Percentiles rank a stretch among this genome's conserved stretches.
phyloP scores from a whole-genome alignment of 1,140 invertebrate species.

The Thaumetopoea pityocampa region DNA sequence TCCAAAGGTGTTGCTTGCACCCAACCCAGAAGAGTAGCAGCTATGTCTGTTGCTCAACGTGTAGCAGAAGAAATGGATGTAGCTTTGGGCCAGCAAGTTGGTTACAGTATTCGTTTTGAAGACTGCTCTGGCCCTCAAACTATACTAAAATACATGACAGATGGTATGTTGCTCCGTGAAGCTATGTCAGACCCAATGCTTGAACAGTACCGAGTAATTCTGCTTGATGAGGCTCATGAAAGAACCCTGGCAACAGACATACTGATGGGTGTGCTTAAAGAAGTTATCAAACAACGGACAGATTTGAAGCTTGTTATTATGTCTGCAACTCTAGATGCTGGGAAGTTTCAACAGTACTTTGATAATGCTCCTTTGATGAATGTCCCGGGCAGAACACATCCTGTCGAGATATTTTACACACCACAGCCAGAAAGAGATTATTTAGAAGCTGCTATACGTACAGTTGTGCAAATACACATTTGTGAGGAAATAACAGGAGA shows the following conservation, averaged over 20 bases:
- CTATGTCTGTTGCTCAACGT: constrained; percentile 98
- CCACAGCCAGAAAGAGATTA: constrained; percentile 99
- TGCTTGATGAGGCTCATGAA: constrained; percentile 99
- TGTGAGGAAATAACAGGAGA: constrained; percentile 97
- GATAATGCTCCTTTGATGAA: constrained; percentile 99
- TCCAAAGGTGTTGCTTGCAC: constrained; percentile 96
- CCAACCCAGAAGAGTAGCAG: constrained; percentile 97
- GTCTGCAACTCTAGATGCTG: constrained; percentile 99
- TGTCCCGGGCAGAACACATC: constrained; percentile 86
- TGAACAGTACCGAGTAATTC: constrained; percentile 95
- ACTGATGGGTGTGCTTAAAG: constrained; percentile 97
- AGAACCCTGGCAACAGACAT: constrained; percentile 98
- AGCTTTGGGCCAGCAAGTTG: constrained; percentile 88
- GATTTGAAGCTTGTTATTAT: constrained; percentile 99
- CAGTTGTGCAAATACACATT: constrained; percentile 99
- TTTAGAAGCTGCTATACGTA: constrained; percentile 98
- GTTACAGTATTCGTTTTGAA: constrained; percentile 99
- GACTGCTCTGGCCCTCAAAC: constrained; percentile 98
- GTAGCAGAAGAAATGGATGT: constrained; percentile 99
- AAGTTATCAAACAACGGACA: constrained; percentile 94
- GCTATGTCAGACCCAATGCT: constrained; percentile 99
- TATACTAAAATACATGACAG: constrained; percentile 96
- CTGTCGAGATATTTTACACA: constrained; percentile 94
- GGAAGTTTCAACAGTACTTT: constrained; percentile 99
- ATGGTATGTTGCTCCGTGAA: constrained; percentile 99